Percentiles rank a stretch among this genome's conserved stretches.
Conservation (phyloP, 2,113 vertebrate genomes). For the Pampusana beccarii region DNA sequence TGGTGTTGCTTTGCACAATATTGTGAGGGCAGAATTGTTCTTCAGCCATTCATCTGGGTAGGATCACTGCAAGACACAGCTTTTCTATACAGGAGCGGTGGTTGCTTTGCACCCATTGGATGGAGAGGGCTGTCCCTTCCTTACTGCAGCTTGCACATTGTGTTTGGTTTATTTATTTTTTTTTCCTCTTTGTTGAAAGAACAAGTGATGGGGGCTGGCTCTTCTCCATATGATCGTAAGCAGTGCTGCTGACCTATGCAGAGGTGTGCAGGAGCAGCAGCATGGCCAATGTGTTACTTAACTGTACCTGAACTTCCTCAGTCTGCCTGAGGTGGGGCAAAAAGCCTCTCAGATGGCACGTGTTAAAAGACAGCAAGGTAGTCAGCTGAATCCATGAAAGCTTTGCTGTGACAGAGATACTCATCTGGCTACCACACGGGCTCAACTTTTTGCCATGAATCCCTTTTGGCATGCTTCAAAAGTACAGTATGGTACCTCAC, state of each 20-base stretch:
- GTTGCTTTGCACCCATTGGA: not conserved
- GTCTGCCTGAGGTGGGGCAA: not conserved
- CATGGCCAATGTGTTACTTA: not conserved
- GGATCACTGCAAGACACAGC: not conserved
- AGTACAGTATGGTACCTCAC: not conserved
- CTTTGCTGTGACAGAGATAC: not conserved
- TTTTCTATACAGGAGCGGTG: accelerated
- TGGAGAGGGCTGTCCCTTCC: not conserved
- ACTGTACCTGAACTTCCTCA: not conserved
- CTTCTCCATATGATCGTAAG: not conserved
- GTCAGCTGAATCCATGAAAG: not conserved
- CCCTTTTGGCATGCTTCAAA: not conserved
- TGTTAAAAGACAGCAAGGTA: not conserved
- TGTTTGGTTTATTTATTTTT: not conserved
- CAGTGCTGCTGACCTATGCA: not conserved
- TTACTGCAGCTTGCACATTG: not conserved
- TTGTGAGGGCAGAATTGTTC: not conserved
- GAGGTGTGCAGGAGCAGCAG: not conserved
- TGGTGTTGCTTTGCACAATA: not conserved
- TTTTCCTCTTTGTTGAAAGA: not conserved
- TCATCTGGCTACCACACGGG: accelerated
- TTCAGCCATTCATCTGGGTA: not conserved
- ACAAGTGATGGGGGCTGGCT: not conserved
- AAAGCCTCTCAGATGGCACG: not conserved
- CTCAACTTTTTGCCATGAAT: not conserved